These are phyloP conservation scores for Gnathonemus echidnorhynchus DNA, from an alignment of 2,113 vertebrate genomes.

Conservation along the genomic window DNA sequence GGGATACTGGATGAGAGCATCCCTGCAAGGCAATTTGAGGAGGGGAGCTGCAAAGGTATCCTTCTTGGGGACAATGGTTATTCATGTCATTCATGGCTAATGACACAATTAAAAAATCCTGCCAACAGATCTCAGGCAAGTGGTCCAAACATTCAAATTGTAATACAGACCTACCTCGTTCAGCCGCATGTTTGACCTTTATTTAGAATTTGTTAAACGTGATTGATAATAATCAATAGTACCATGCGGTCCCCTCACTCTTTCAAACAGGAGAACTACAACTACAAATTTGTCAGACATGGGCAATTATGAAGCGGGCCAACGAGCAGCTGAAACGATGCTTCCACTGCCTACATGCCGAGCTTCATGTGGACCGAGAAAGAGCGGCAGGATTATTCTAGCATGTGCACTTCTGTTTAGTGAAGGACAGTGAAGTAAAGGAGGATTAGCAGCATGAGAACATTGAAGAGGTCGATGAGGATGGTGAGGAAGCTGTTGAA, in stretches of 20 bases:
- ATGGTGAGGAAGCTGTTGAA: background rate
- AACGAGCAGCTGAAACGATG: background rate
- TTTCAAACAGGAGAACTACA: background rate
- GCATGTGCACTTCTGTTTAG: background rate
- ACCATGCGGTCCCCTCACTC: no score
- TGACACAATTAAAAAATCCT: no score
- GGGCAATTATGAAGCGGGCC: background rate
- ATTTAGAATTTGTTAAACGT: no score
- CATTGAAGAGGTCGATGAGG: background rate
- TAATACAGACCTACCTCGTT: background rate
- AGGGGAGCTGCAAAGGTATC: no score
- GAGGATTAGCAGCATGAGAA: background rate
- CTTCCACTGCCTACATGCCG: background rate
- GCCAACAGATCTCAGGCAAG: no score
- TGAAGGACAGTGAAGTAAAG: background rate
- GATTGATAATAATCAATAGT: no score
- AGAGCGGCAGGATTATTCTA: background rate
- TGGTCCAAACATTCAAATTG: background rate
- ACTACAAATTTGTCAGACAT: background rate
- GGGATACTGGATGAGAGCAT: no score
- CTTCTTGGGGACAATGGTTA: no score
- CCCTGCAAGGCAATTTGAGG: no score
- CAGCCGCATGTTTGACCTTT: background rate
- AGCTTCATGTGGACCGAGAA: background rate
- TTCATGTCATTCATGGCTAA: no score